phyloP scores from a whole-genome alignment of 2,113 vertebrate genomes.

The Mesoclemmys tuberculata region DNA sequence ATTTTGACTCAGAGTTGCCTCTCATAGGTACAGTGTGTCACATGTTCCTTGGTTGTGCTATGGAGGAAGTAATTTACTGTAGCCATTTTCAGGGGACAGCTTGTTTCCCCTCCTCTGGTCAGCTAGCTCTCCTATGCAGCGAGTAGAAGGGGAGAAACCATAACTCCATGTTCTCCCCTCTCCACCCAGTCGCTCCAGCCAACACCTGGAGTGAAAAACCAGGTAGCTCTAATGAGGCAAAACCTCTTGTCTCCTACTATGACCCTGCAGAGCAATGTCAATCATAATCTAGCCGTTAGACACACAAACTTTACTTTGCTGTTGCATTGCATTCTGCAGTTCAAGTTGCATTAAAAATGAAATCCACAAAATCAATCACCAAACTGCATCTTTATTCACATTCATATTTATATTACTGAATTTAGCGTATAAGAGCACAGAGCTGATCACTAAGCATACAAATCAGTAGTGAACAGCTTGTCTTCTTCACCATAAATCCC shows the following conservation, averaged over 20 bases:
- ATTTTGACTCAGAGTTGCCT: background rate
- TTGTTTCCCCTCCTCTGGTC: background rate
- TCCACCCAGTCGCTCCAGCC: background rate
- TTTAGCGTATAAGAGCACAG: background rate
- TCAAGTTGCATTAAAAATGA: background rate
- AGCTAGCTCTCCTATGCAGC: background rate
- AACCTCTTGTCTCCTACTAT: background rate
- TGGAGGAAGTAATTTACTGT: background rate
- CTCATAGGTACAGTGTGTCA: background rate
- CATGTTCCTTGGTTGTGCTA: background rate
- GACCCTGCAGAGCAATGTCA: background rate
- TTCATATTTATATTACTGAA: background rate
- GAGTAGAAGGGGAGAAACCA: background rate
- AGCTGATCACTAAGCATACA: background rate
- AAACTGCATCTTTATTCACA: background rate
- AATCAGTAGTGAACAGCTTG: background rate
- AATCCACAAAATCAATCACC: background rate
- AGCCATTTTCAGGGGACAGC: background rate
- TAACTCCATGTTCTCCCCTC: background rate
- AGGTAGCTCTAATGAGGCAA: fast-evolving
- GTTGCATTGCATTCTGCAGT: background rate
- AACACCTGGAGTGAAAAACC: background rate
- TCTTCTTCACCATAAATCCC: background rate
- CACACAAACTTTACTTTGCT: background rate
- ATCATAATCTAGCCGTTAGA: background rate